Percentiles rank a stretch among this genome's conserved stretches.
Conservation (phyloP, 30 jellyfish, hydroid and myxozoan genomes). For the Aurelia aurita complex sp. Pacific region DNA sequence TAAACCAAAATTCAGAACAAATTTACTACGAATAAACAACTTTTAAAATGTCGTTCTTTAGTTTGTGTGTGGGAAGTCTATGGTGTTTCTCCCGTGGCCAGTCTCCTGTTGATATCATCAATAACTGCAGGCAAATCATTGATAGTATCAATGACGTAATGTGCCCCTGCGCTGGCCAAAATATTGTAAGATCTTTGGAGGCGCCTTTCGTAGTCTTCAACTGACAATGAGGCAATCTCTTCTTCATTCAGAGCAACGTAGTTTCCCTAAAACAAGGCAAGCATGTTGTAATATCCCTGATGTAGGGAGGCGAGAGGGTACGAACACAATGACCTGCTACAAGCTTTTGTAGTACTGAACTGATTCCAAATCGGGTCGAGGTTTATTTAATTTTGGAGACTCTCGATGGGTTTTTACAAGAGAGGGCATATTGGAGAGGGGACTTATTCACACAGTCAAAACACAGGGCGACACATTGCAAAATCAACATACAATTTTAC, state of each 20-base stretch:
- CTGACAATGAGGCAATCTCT: conserved; percentile 73
- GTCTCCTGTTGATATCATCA: conserved; percentile 94
- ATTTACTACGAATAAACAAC: no score
- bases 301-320: no score
- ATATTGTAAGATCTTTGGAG: conserved; percentile 75
- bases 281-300: neutral
- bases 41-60: no score
- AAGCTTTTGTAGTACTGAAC: neutral
- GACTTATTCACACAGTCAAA: no score
- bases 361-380: neutral
- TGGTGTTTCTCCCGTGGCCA: conserved; percentile 97
- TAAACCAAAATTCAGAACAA: no score
- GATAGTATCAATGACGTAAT: conserved; percentile 95
- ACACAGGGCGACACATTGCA: no score
- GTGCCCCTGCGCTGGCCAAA: conserved; percentile 96
- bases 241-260: conserved; percentile 93
- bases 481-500: no score
- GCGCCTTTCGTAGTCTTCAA: conserved; percentile 91
- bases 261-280: conserved; percentile 75
- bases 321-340: no score
- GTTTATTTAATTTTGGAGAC: neutral
- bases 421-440: no score
- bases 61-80: no score
- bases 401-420: neutral
- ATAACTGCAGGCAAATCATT: conserved; percentile 93